A percentile compares a stretch with the other conserved stretches of the same genome.
Evolutionary conservation across 2,113 vertebrate genomes (phyloP).

Genomic region (Entosphenus tridentatus): DNA sequence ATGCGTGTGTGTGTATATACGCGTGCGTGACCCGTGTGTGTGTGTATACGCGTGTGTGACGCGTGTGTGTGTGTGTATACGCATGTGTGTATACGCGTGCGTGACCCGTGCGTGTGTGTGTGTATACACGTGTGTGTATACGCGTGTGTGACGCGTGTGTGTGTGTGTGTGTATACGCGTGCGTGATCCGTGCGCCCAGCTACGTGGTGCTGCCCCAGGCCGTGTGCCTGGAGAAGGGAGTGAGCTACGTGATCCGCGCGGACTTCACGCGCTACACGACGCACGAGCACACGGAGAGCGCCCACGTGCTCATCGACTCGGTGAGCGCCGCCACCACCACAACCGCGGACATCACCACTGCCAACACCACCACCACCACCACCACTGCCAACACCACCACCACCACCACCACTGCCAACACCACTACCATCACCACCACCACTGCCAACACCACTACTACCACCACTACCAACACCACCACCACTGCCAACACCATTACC

Average conservation of each 20-base stretch:
- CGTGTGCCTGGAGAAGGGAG: slow-evolving; percentile 52
- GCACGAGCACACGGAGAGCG: slow-evolving; percentile 22
- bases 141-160: background rate
- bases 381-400: too few species aligned
- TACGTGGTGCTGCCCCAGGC: slow-evolving; percentile 37
- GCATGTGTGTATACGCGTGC: background rate
- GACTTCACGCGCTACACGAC: slow-evolving; percentile 42
- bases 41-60: background rate
- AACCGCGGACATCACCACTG: too few species aligned
- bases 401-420: too few species aligned
- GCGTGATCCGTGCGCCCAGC: slow-evolving; percentile 19
- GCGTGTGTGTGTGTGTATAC: background rate
- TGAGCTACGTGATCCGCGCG: slow-evolving; percentile 46
- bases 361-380: too few species aligned
- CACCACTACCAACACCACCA: too few species aligned
- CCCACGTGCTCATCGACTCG: slow-evolving; percentile 53
- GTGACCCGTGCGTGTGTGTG: background rate
- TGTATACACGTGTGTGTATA: background rate
- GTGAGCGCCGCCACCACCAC: slow-evolving; percentile 22
- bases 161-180: background rate
- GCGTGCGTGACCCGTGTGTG: background rate
- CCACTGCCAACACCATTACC: too few species aligned
- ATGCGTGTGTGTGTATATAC: background rate
- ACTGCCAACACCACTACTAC: too few species aligned
- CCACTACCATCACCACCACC: too few species aligned